These are phyloP conservation scores for Dinomys branickii DNA, from an alignment of 2,113 vertebrate species.

Conservation along the genomic window DNA sequence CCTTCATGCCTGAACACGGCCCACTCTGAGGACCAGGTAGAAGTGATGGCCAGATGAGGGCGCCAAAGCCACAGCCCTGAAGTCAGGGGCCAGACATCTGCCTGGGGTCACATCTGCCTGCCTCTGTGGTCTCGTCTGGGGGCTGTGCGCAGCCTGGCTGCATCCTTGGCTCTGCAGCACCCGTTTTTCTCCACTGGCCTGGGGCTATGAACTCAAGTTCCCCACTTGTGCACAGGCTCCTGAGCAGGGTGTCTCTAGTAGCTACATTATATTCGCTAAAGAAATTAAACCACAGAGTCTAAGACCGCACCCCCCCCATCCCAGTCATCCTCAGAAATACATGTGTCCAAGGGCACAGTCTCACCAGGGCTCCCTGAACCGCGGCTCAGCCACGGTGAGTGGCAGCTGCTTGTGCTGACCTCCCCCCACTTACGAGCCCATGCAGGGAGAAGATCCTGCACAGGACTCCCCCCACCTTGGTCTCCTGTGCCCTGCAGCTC, in stretches of 20 bases:
- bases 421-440: neutral
- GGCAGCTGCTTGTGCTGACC: neutral
- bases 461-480: neutral
- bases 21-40: neutral
- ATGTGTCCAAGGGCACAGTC: neutral
- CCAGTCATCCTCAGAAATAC: neutral
- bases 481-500: neutral
- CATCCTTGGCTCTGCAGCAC: accelerated
- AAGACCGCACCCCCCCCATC: too few relatives aligned
- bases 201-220: neutral
- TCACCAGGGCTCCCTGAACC: neutral
- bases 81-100: neutral
- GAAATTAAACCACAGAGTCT: too few relatives aligned
- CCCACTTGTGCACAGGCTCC: neutral
- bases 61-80: neutral
- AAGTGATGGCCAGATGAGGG: neutral
- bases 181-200: too few relatives aligned
- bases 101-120: neutral
- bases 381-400: accelerated
- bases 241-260: neutral
- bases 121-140: neutral
- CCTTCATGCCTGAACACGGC: neutral
- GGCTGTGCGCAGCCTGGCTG: accelerated
- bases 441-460: neutral
- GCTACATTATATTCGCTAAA: too few relatives aligned